phyloP scores from a whole-genome alignment of 2,797 vertebrate species.

The Anguilla marmorata region DNA sequence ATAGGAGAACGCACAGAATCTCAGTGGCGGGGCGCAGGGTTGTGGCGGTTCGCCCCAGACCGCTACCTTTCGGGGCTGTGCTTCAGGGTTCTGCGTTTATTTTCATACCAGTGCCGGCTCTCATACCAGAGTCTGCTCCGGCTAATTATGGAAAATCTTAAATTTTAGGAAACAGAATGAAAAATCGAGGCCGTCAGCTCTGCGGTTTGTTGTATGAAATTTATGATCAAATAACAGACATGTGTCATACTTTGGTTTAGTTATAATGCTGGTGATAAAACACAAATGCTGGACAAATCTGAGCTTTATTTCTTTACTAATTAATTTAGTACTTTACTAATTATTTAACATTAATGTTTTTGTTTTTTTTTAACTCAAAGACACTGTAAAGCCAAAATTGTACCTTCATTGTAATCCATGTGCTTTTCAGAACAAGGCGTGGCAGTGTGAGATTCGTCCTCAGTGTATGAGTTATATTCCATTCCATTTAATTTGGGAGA shows the following conservation, averaged over 20 bases:
- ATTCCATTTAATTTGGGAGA: too few relatives aligned
- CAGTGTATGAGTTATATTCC: too few relatives aligned
- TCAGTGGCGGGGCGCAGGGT: conserved; percentile 50
- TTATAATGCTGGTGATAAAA: background rate
- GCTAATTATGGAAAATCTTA: conserved; percentile 49
- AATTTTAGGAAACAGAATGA: conserved; percentile 40
- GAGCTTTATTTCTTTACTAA: too few relatives aligned
- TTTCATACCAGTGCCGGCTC: conserved; percentile 48
- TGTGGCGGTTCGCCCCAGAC: conserved; percentile 55
- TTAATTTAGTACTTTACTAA: too few relatives aligned
- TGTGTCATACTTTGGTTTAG: background rate
- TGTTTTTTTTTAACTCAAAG: too few relatives aligned
- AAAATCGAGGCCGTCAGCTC: background rate
- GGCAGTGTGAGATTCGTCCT: too few relatives aligned
- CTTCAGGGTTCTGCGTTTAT: conserved; percentile 52
- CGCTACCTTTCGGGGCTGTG: conserved; percentile 55
- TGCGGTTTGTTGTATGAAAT: background rate
- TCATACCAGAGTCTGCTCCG: conserved; percentile 52
- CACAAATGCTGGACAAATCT: background rate
- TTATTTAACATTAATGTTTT: too few relatives aligned
- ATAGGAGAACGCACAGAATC: conserved; percentile 51
- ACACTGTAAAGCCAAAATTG: too few relatives aligned
- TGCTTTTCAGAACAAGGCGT: too few relatives aligned
- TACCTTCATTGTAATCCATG: too few relatives aligned
- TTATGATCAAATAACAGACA: background rate